Percentiles rank a stretch among this genome's conserved stretches.
Evolutionary conservation across 2,113 vertebrate species (phyloP).

Genomic region (Murina feae): DNA sequence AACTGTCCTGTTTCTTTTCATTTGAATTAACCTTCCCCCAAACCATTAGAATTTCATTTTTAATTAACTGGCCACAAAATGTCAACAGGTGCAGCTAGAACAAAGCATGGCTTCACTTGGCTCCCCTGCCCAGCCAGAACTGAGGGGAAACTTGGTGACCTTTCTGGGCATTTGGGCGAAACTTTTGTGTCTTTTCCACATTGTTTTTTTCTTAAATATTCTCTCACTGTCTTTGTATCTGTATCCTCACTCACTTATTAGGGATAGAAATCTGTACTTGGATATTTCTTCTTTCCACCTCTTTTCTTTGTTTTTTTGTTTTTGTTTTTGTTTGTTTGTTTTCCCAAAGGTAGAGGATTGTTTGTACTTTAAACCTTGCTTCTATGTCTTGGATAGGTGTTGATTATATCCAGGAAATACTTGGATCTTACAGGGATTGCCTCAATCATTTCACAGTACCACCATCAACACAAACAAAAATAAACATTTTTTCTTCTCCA

Average conservation of each 20-base stretch:
- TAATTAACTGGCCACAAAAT: neutral
- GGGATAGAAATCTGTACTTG: neutral
- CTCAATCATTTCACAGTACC: neutral
- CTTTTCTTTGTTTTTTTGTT: no score
- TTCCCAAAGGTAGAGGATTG: neutral
- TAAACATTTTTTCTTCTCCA: neutral
- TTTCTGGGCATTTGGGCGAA: neutral
- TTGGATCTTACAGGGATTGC: neutral
- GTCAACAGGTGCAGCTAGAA: neutral
- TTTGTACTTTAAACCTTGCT: neutral
- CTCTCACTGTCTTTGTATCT: neutral
- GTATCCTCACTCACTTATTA: neutral
- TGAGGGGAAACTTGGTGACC: neutral
- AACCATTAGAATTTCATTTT: neutral
- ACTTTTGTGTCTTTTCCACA: neutral
- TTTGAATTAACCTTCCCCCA: neutral
- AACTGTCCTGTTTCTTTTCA: neutral
- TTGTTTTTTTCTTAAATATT: neutral
- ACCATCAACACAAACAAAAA: neutral
- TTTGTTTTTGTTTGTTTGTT: no score
- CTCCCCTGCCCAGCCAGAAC: neutral
- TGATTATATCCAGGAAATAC: neutral
- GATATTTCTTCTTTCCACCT: neutral
- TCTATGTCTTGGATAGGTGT: neutral
- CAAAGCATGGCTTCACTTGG: neutral